phyloP scores from a whole-genome alignment of 2,113 vertebrate species.

The Pollimyrus isidori region DNA sequence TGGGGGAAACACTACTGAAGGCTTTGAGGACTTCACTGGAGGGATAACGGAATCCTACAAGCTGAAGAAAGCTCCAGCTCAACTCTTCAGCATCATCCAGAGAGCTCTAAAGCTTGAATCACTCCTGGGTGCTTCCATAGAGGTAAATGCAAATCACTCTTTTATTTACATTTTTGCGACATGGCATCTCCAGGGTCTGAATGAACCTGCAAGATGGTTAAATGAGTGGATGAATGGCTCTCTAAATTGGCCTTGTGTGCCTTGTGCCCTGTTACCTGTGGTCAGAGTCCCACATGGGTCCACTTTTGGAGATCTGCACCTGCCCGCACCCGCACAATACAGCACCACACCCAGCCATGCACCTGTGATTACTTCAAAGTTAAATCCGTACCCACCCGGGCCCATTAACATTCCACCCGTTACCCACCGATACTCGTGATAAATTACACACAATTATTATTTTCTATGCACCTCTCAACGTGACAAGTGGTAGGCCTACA shows the following conservation, averaged over 20 bases:
- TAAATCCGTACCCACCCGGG: too few relatives aligned
- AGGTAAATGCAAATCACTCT: slow-evolving; percentile 36
- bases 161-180: not conserved
- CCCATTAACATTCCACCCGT: too few relatives aligned
- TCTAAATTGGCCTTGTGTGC: not conserved
- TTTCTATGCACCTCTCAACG: too few relatives aligned
- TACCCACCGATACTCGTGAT: too few relatives aligned
- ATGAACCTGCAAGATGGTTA: not conserved
- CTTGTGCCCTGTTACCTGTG: not conserved
- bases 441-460: too few relatives aligned
- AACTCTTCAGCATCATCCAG: slow-evolving; percentile 55
- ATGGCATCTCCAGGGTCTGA: not conserved
- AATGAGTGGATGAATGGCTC: not conserved
- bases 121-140: slow-evolving; percentile 62
- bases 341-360: too few relatives aligned
- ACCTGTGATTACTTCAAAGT: too few relatives aligned
- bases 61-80: slow-evolving; percentile 50
- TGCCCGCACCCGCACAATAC: too few relatives aligned
- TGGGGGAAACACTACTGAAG: slow-evolving; percentile 82
- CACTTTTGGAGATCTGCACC: too few relatives aligned
- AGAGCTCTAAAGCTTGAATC: slow-evolving; percentile 54
- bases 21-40: slow-evolving; percentile 92
- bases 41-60: slow-evolving; percentile 80
- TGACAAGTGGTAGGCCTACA: too few relatives aligned
- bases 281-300: not conserved